Base-by-base conservation (phyloP, 2,797 vertebrate genomes). In the Sciurus vulgaris region DNA sequence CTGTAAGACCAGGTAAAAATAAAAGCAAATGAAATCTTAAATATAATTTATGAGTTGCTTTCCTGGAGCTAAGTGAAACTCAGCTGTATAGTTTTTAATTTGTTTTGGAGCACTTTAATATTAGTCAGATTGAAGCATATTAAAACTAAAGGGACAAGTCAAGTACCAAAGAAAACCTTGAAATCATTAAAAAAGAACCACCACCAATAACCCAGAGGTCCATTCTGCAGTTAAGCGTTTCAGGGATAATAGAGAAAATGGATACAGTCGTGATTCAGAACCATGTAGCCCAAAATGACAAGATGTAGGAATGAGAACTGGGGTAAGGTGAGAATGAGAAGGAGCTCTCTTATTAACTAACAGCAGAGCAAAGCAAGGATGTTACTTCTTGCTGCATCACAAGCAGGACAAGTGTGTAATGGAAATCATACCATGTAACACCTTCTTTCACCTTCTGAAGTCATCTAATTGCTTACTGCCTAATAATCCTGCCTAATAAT, bases 11-110 rank as follows among this genome's bases (percentile, higher is more conserved):
- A 82, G 49, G 44, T 84, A 79, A 93, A 94, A 94, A 95, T 79
- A 67, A 95, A 96, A 77, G 22, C 61, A 92, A 87, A 79, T 73
- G n/a, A 90, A 93, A 59, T 41, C 54, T 74, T 86, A 72, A 73
- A 41, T 95, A 20, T 24, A 63, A 83, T 70, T 67, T 79, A 33
- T 84, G 54, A 77, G 22, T 91, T 96, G 35, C 63, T 93, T 87
- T 93, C 41, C 33, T 76, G 54, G 49, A 93, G 59, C 5, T 67
- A 83, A 89, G 24, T 70, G 35, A 69, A 94, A 95, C 44, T 72
- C 15, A 35, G 44, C 77, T 77, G 4, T 30, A 20, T 79, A 91
- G 49, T 49, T 96, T 92, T 81, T 88, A 38, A 28, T 95, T 92
- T 94, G 18, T 74, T 94, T 86, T 20, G 18, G 38, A 54, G n/a